phyloP scores from a whole-genome alignment of 2,797 vertebrate species.

The Lateolabrax maculatus region DNA sequence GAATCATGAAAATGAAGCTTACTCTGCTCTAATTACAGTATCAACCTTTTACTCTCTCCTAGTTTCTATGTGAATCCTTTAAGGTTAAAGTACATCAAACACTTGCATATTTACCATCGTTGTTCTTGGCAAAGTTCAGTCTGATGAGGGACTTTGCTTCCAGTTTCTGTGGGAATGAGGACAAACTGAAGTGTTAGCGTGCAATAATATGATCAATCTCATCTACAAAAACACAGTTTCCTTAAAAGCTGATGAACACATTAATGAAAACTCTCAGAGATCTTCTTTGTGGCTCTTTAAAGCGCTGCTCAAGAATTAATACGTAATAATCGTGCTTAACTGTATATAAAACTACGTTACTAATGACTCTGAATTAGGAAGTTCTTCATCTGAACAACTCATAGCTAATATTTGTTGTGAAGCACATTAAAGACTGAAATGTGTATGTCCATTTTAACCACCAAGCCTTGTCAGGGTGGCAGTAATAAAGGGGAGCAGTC shows the following conservation, averaged over 20 bases:
- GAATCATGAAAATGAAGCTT: background rate
- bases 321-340: background rate
- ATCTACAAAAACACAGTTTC: background rate
- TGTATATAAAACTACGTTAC: background rate
- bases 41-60: no score
- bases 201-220: background rate
- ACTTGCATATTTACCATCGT: conserved; percentile 88
- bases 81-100: background rate
- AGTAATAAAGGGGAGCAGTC: no score
- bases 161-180: conserved; percentile 88
- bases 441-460: no score
- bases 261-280: background rate
- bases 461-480: no score
- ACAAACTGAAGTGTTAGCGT: background rate
- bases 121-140: conserved; percentile 95
- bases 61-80: background rate
- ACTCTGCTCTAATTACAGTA: accelerated
- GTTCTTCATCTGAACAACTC: background rate
- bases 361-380: background rate
- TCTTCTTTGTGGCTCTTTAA: background rate
- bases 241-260: background rate
- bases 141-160: conserved; percentile 95
- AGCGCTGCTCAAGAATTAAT: background rate
- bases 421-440: no score
- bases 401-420: background rate